Conservation (phyloP, 2,888 invertebrate genomes). For the Caenorhabditis panamensis region DNA sequence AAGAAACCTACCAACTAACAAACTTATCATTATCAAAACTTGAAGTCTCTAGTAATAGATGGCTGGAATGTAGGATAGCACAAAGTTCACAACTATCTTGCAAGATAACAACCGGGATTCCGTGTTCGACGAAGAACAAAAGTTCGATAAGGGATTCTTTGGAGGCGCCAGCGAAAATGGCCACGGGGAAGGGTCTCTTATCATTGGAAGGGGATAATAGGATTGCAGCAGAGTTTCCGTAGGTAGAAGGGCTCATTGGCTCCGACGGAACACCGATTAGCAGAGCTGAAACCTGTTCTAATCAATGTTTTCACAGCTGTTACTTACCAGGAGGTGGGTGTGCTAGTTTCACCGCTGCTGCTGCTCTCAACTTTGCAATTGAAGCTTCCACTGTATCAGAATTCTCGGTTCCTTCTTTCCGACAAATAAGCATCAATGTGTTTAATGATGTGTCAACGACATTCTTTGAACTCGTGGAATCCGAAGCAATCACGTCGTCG, state of each 20-base stretch:
- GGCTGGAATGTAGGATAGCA: slow-evolving; percentile 71
- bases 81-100: slow-evolving; percentile 79
- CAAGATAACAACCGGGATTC: slow-evolving; percentile 74
- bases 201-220: slow-evolving; percentile 71
- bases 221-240: slow-evolving; percentile 63
- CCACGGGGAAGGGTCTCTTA: slow-evolving; percentile 74
- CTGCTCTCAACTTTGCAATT: slow-evolving; percentile 63
- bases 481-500: slow-evolving; percentile 62
- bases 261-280: slow-evolving; percentile 79
- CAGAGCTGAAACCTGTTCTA: slow-evolving; percentile 64
- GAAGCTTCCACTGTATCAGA: neutral
- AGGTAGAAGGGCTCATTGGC: slow-evolving; percentile 66
- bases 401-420: slow-evolving; percentile 47
- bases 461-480: slow-evolving; percentile 23
- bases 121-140: slow-evolving; percentile 73
- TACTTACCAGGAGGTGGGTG: slow-evolving; percentile 75
- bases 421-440: slow-evolving; percentile 69
- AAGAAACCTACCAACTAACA: slow-evolving; percentile 65
- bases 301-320: neutral
- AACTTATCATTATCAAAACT: slow-evolving; percentile 73
- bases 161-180: slow-evolving; percentile 76
- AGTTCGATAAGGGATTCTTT: slow-evolving; percentile 73
- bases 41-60: slow-evolving; percentile 71
- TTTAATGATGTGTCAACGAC: slow-evolving; percentile 70
- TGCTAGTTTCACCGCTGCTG: slow-evolving; percentile 72